Evolutionary conservation across 1,140 invertebrate species (phyloP).

Genomic region (Drosophila sulfurigaster): DNA sequence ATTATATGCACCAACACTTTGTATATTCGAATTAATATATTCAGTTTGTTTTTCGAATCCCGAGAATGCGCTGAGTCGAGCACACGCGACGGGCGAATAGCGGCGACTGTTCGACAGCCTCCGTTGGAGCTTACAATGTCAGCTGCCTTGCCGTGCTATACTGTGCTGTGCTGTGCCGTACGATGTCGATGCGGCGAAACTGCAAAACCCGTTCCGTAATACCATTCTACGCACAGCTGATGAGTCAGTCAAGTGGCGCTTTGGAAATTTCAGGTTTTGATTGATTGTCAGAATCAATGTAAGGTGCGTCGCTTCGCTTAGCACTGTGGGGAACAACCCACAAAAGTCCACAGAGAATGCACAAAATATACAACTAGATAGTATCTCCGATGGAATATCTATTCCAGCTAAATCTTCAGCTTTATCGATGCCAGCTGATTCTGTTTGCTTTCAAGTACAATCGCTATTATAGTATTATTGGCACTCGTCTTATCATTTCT

Average conservation of each 20-base stretch:
- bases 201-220: constrained; percentile 38
- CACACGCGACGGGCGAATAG: constrained; percentile 65
- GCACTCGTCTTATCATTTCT: constrained; percentile 29
- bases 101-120: constrained; percentile 59
- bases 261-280: constrained; percentile 60
- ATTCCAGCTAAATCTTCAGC: neutral
- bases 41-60: neutral
- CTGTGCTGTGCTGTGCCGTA: too few species aligned
- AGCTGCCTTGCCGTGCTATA: neutral
- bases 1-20: constrained; percentile 1
- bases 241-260: constrained; percentile 67
- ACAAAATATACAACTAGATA: neutral
- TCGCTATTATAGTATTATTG: constrained; percentile 21
- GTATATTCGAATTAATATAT: neutral
- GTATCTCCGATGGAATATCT: neutral
- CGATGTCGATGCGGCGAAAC: constrained; percentile 20
- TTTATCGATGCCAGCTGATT: constrained; percentile 15
- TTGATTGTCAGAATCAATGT: constrained; percentile 27
- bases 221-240: constrained; percentile 33
- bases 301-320: constrained; percentile 1
- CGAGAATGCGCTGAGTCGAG: constrained; percentile 39
- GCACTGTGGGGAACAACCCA: constrained; percentile 11
- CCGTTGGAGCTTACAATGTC: constrained; percentile 30
- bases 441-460: constrained; percentile 4
- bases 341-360: neutral